Base-by-base conservation (phyloP, 2,888 invertebrate species). In the Theretra japonica region DNA sequence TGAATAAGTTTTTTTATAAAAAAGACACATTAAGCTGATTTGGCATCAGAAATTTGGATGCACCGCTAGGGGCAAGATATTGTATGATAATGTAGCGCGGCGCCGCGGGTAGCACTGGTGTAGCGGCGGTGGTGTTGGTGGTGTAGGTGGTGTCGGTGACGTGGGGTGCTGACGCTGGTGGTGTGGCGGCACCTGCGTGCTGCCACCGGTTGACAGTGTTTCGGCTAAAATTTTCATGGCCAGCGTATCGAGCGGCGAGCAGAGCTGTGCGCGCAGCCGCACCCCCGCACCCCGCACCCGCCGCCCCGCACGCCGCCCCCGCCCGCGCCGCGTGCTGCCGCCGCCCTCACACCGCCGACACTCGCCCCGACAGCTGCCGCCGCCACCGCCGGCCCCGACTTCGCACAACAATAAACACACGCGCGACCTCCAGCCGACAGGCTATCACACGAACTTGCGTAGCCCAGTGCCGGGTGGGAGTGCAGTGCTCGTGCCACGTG, bases 181-280 rank as follows among this genome's bases (percentile, higher is more conserved):
- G 77, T 75, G 78, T 76, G 80, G 83, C 83, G 82, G 84, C 82
- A 88, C 88, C 88, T 91, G 90, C 90, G 90, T 89, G 88, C 90
- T 83, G 86, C 90, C 92, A 92, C 91, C 88, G 90, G 90, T 92
- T 94, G 94, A 93, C 94, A 94, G 92, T 80, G 79, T 82, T 81
- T 88, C 84, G 88, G 88, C 87, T 94, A 91, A 94, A 94, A 91
- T 85, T 94, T 94, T 94, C 94, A 94, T 94, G 94, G 94, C 90
- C 94, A 92, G 84, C 80, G 90, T 94, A 94, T 94, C 89, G 94
- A 92, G 90, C 92, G 91, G 80, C 89, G 84, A 81, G 86, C 77
- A 83, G 87, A 81, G 82, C 84, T 76, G 21, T 79, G 70, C 87
- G 93, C 93, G 93, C 92, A 91, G 91, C 84, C 92, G 92, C 92